Evolutionary conservation across 2,797 vertebrate genomes (phyloP).

Genomic region (Danio kyathit): DNA sequence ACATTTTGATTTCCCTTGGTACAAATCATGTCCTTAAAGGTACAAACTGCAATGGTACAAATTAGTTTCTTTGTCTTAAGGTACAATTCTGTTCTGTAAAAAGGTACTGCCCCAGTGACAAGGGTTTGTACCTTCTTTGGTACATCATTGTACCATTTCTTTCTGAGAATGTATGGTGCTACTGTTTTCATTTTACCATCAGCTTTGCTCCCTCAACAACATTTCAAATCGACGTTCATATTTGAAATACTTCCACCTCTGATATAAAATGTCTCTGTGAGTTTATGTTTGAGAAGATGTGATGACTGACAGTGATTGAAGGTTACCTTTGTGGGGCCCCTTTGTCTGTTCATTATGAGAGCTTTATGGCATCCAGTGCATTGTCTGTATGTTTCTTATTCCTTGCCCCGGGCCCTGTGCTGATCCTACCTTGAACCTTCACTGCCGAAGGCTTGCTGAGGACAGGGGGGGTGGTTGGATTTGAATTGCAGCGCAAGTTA

Average conservation of each 20-base stretch:
- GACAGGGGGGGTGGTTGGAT: constrained; percentile 53
- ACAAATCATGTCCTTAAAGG: too few relatives aligned
- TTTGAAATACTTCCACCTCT: not conserved
- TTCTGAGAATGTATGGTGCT: too few relatives aligned
- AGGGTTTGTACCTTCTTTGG: too few relatives aligned
- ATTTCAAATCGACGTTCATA: not conserved
- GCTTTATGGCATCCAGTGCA: constrained; percentile 60
- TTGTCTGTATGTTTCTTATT: constrained; percentile 67
- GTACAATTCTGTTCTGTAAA: too few relatives aligned
- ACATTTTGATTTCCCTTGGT: too few relatives aligned
- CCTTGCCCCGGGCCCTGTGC: constrained; percentile 68
- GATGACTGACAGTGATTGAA: constrained; percentile 61
- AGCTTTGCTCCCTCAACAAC: too few relatives aligned
- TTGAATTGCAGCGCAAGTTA: constrained; percentile 75
- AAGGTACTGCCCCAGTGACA: too few relatives aligned
- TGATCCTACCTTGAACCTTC: constrained; percentile 81
- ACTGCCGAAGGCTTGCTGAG: constrained; percentile 72
- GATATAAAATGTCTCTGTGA: constrained; percentile 28
- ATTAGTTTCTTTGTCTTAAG: too few relatives aligned
- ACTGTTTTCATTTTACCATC: too few relatives aligned
- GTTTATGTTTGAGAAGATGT: constrained; percentile 53
- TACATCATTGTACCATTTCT: too few relatives aligned
- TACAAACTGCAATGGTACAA: too few relatives aligned
- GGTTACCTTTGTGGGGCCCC: constrained; percentile 58
- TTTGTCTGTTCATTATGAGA: constrained; percentile 60